phyloP scores from a whole-genome alignment of 1,140 invertebrate species.

The Zaprionus capensis region DNA sequence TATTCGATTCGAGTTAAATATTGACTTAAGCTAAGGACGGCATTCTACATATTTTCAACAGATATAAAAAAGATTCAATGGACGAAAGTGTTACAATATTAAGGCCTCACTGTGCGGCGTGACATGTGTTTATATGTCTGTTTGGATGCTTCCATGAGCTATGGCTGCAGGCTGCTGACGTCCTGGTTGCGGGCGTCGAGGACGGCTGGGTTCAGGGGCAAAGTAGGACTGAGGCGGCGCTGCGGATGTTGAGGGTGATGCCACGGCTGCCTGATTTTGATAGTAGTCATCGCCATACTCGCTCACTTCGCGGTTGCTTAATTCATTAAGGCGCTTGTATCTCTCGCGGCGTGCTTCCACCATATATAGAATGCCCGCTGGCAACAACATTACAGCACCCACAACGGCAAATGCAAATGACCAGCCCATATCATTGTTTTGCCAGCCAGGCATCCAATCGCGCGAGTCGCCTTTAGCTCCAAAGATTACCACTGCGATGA shows the following conservation, averaged over 20 bases:
- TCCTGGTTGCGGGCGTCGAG: constrained; percentile 72
- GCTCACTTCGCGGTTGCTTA: constrained; percentile 87
- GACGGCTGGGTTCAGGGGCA: constrained; percentile 72
- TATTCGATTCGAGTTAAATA: constrained; percentile 28
- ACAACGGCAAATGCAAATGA: constrained; percentile 94
- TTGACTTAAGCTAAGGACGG: constrained; percentile 31
- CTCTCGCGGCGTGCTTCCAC: constrained; percentile 91
- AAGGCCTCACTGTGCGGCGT: constrained; percentile 12
- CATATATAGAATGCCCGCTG: constrained; percentile 91
- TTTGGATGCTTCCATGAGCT: constrained; percentile 68
- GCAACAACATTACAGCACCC: constrained; percentile 89
- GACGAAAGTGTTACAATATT: constrained; percentile 38
- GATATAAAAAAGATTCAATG: constrained; percentile 3
- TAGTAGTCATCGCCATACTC: constrained; percentile 86
- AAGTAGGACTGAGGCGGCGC: constrained; percentile 80
- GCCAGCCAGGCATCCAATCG: constrained; percentile 98
- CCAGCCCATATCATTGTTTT: constrained; percentile 98
- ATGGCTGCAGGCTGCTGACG: constrained; percentile 53
- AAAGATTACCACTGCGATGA: constrained; percentile 89
- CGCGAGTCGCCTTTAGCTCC: constrained; percentile 94
- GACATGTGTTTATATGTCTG: constrained; percentile 60
- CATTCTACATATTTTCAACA: background rate
- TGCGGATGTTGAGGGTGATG: constrained; percentile 65
- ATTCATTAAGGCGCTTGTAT: constrained; percentile 88
- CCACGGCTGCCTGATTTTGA: constrained; percentile 62